phyloP scores from a whole-genome alignment of 2,797 vertebrate genomes.

The Merluccius polli region DNA sequence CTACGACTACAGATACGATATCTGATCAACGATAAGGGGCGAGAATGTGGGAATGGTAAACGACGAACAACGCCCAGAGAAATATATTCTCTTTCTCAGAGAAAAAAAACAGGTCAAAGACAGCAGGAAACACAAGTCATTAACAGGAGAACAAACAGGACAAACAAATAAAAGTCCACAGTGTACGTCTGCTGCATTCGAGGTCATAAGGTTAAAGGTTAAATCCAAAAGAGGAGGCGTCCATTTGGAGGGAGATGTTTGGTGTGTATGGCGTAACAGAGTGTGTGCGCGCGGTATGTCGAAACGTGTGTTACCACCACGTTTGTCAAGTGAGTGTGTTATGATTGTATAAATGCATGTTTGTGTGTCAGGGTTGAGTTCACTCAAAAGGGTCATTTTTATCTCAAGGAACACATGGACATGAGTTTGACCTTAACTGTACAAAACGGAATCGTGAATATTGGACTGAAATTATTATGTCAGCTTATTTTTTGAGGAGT shows the following conservation, averaged over 20 bases:
- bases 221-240: neutral
- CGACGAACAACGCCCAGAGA: too few species aligned
- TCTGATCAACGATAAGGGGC: neutral
- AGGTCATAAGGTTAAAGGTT: conserved; percentile 2
- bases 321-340: neutral
- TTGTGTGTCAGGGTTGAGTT: neutral
- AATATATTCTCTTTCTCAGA: too few species aligned
- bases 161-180: neutral
- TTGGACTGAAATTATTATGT: neutral
- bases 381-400: neutral
- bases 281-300: neutral
- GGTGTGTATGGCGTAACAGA: neutral
- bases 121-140: neutral
- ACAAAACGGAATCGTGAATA: neutral
- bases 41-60: too few species aligned
- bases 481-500: neutral
- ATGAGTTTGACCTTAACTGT: neutral
- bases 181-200: neutral
- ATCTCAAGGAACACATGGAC: neutral
- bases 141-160: neutral
- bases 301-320: neutral
- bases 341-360: neutral
- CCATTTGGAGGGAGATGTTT: neutral
- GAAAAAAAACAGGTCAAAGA: neutral
- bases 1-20: neutral